A percentile compares a stretch with the other conserved stretches of the same genome.
Evolutionary conservation across 2,113 vertebrate genomes (phyloP).

Genomic region (Athene cunicularia): DNA sequence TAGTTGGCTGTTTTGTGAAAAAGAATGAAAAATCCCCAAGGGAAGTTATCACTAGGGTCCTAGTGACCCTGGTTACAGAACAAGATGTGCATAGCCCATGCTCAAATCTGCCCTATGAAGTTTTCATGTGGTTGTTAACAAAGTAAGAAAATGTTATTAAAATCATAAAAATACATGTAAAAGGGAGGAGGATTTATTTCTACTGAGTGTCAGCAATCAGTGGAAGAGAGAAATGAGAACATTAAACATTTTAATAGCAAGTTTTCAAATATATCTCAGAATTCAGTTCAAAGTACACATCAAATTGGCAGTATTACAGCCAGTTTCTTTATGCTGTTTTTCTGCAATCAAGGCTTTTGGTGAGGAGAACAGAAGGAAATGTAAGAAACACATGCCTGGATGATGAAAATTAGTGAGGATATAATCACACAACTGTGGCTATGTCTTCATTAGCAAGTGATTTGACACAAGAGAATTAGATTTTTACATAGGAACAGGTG

Average conservation of each 20-base stretch:
- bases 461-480: not conserved
- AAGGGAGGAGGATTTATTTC: not conserved
- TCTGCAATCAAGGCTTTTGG: not conserved
- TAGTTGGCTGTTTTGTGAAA: not conserved
- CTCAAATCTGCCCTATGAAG: not conserved
- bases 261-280: not conserved
- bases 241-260: not conserved
- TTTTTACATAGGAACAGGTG: not conserved
- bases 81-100: not conserved
- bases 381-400: not conserved
- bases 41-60: not conserved
- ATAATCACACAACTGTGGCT: not conserved
- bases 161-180: not conserved
- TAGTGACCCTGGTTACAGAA: not conserved
- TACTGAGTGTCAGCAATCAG: not conserved
- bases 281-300: not conserved
- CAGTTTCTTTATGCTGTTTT: not conserved
- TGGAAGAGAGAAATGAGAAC: not conserved
- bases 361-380: not conserved
- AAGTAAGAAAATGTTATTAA: not conserved
- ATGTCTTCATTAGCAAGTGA: not conserved
- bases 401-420: not conserved
- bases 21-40: not conserved
- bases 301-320: not conserved
- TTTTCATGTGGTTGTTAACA: not conserved